Evolutionary conservation across 2,113 vertebrate species (phyloP).

Genomic region (Pelmatolapia mariae): DNA sequence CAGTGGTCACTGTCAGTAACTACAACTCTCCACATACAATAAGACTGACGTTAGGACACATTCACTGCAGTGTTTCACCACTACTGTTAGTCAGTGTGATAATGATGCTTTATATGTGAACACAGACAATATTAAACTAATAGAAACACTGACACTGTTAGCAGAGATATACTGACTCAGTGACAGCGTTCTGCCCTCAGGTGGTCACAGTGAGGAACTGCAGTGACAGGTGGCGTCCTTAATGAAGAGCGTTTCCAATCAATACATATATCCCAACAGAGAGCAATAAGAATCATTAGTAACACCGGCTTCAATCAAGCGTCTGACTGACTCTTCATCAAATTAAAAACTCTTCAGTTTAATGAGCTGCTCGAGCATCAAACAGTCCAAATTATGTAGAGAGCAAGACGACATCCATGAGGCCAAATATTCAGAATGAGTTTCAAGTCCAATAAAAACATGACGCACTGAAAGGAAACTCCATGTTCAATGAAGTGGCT

Average conservation of each 20-base stretch:
- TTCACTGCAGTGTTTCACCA: too few relatives aligned
- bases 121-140: rapidly evolving
- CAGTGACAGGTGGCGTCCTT: rapidly evolving
- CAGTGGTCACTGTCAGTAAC: too few relatives aligned
- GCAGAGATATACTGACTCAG: background rate
- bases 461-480: background rate
- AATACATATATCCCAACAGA: too few relatives aligned
- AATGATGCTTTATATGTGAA: background rate
- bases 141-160: background rate
- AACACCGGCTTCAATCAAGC: too few relatives aligned
- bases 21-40: too few relatives aligned
- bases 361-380: too few relatives aligned
- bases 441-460: background rate
- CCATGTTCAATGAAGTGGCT: rapidly evolving
- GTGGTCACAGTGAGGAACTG: background rate
- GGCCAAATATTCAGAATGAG: background rate
- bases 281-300: too few relatives aligned
- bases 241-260: too few relatives aligned
- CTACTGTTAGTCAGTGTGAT: too few relatives aligned
- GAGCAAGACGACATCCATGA: too few relatives aligned
- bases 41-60: too few relatives aligned
- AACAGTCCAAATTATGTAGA: rapidly evolving
- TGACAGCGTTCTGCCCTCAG: rapidly evolving
- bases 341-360: too few relatives aligned
- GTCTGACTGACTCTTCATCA: rapidly evolving